Evolutionary conservation across 2,888 invertebrate species (phyloP).

Genomic region (Oxytorus armatus): DNA sequence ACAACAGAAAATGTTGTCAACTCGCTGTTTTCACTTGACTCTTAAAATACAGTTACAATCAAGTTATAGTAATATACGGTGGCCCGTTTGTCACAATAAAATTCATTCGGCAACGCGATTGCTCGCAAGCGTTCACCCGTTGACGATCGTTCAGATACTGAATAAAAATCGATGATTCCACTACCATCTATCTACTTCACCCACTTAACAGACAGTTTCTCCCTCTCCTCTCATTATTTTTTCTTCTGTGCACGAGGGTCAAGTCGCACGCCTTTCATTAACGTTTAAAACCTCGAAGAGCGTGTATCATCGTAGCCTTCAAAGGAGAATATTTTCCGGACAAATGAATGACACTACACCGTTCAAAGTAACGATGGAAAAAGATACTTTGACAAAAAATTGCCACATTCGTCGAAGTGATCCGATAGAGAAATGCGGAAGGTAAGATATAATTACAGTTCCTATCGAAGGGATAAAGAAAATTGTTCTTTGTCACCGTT

Average conservation of each 20-base stretch:
- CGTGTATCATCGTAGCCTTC: neutral
- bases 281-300: neutral
- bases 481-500: neutral
- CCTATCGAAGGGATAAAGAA: neutral
- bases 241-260: neutral
- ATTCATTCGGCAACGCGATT: neutral
- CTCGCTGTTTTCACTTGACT: too few relatives aligned
- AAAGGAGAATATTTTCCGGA: conserved; percentile 20
- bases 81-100: neutral
- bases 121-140: neutral
- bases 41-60: too few relatives aligned
- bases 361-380: neutral
- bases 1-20: too few relatives aligned
- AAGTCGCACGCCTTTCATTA: neutral
- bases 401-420: neutral
- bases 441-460: neutral
- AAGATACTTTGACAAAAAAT: neutral
- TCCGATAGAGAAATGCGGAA: neutral
- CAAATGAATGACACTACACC: neutral
- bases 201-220: neutral
- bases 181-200: neutral
- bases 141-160: conserved; percentile 5
- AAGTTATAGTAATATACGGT: too few relatives aligned
- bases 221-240: neutral
- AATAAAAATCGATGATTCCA: conserved; percentile 27